These are phyloP conservation scores for Tympanuchus pallidicinctus DNA, from an alignment of 2,113 vertebrate species.

Conservation along the genomic window DNA sequence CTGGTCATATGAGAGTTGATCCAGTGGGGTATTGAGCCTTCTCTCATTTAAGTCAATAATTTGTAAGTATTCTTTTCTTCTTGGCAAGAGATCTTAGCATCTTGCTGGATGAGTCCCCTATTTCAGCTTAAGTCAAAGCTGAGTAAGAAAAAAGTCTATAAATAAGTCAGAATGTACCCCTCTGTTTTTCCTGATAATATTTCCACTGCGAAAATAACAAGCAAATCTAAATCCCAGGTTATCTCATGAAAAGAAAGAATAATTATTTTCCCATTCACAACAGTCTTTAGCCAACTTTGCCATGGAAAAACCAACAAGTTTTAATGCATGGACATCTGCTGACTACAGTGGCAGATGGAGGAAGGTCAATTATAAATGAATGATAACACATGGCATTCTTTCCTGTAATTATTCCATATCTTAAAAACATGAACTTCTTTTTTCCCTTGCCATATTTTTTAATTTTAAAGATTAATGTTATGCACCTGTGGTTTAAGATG, in stretches of 20 bases:
- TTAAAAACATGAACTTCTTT: not conserved
- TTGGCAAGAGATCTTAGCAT: conserved; percentile 29
- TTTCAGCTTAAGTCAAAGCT: conserved; percentile 11
- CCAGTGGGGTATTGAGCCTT: not conserved
- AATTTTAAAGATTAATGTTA: conserved; percentile 12
- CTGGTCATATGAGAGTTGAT: not conserved
- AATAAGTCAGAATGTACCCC: not conserved
- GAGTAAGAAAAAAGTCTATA: not conserved
- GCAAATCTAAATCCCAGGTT: conserved; percentile 6
- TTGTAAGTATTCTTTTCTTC: conserved; percentile 4
- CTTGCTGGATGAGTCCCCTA: not conserved
- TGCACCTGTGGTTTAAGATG: conserved; percentile 61
- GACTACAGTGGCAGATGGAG: not conserved
- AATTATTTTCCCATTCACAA: conserved; percentile 3
- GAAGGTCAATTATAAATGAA: not conserved
- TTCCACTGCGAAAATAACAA: conserved; percentile 7
- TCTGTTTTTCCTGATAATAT: not conserved
- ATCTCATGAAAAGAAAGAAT: not conserved
- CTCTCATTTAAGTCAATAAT: not conserved
- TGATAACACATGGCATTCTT: not conserved
- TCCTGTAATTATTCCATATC: conserved; percentile 9
- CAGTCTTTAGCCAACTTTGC: not conserved
- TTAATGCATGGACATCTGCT: not conserved
- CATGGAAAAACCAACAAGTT: conserved; percentile 9
- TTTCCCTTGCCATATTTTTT: not conserved